phyloP scores from a whole-genome alignment of 2,888 invertebrate genomes.

The Hecatera dysodea region DNA sequence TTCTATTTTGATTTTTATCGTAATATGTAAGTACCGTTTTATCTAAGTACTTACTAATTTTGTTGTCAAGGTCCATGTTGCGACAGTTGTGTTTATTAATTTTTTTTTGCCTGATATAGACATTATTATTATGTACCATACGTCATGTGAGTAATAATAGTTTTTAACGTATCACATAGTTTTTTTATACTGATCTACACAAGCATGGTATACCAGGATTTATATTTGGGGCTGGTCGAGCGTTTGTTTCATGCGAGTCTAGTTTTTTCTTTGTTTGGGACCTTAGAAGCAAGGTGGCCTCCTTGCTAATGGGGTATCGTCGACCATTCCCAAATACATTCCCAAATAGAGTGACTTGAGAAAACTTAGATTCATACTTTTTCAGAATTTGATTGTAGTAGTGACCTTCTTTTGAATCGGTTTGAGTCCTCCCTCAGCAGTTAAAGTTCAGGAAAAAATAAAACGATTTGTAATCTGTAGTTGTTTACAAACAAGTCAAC shows the following conservation, averaged over 20 bases:
- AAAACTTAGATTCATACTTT: neutral
- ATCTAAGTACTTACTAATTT: conserved; percentile 37
- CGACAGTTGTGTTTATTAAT: conserved; percentile 42
- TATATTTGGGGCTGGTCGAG: neutral
- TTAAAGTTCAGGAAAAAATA: no score
- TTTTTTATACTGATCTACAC: neutral
- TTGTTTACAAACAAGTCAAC: no score
- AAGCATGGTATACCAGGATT: neutral
- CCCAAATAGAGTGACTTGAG: neutral
- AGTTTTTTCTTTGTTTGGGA: neutral
- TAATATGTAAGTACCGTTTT: conserved; percentile 38
- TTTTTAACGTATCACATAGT: neutral
- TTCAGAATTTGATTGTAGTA: no score
- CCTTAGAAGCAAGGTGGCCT: neutral
- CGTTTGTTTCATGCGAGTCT: neutral
- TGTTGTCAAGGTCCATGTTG: conserved; percentile 36
- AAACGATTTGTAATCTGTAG: no score
- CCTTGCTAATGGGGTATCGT: neutral
- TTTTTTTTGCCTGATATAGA: conserved; percentile 32
- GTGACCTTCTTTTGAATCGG: no score
- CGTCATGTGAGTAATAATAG: conserved; percentile 1
- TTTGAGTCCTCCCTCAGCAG: no score
- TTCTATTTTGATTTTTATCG: conserved; percentile 47
- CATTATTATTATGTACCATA: conserved; percentile 2
- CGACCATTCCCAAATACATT: neutral